Percentiles rank a stretch among this genome's conserved stretches.
Evolutionary conservation across 1,140 invertebrate genomes (phyloP).

Genomic region (Heliconius hermathena): DNA sequence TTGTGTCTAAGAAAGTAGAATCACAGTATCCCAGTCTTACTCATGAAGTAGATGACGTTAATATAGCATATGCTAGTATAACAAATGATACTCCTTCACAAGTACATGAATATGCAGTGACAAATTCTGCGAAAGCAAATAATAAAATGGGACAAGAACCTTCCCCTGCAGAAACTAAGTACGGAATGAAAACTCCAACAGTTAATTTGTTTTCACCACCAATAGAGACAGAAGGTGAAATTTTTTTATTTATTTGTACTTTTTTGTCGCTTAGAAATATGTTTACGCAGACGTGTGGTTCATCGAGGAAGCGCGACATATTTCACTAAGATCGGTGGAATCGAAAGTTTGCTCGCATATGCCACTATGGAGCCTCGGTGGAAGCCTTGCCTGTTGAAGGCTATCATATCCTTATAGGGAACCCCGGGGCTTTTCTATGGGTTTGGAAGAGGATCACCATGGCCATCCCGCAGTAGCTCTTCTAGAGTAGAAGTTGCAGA

Average conservation of each 20-base stretch:
- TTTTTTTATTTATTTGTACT: background rate
- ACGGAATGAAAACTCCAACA: conserved; percentile 51
- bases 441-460: too few relatives aligned
- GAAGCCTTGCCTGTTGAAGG: too few relatives aligned
- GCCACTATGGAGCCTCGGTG: too few relatives aligned
- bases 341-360: too few relatives aligned
- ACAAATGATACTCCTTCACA: conserved; percentile 45
- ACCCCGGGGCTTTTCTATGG: too few relatives aligned
- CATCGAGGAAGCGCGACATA: too few relatives aligned
- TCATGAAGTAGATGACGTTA: conserved; percentile 44
- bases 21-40: conserved; percentile 50
- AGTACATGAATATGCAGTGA: conserved; percentile 57
- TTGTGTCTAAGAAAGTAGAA: conserved; percentile 61
- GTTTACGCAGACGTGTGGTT: too few relatives aligned
- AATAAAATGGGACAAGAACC: conserved; percentile 46
- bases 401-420: too few relatives aligned
- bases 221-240: conserved; percentile 85
- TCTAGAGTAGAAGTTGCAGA: too few relatives aligned
- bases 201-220: conserved; percentile 84
- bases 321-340: too few relatives aligned
- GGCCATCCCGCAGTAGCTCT: too few relatives aligned
- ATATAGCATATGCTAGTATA: conserved; percentile 45
- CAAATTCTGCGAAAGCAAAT: conserved; percentile 42
- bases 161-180: conserved; percentile 46
- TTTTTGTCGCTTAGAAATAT: too few relatives aligned